Percentiles rank a stretch among this genome's conserved stretches.
Evolutionary conservation across 2,888 invertebrate genomes (phyloP).

Genomic region (Euproctis similis): DNA sequence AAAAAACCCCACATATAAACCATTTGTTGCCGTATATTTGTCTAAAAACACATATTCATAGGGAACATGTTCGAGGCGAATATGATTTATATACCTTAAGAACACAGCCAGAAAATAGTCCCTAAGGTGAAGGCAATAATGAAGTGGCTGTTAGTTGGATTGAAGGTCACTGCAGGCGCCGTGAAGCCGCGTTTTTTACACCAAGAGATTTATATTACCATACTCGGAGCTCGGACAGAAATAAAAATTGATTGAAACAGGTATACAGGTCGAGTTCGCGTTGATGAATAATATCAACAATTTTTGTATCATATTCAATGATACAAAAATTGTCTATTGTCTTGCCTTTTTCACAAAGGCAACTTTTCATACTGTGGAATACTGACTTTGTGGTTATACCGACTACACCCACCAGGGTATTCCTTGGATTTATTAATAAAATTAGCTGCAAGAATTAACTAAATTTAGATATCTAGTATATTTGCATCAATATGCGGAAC

Average conservation of each 20-base stretch:
- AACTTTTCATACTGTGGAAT: too few relatives aligned
- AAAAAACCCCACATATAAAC: constrained; percentile 44
- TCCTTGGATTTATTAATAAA: too few relatives aligned
- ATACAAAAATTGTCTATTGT: too few relatives aligned
- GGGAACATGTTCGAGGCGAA: constrained; percentile 46
- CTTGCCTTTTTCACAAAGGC: too few relatives aligned
- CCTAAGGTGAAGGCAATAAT: constrained; percentile 11
- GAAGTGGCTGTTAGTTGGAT: constrained; percentile 25
- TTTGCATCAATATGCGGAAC: too few relatives aligned
- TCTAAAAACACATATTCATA: constrained; percentile 64
- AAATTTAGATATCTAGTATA: too few relatives aligned
- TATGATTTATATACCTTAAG: constrained; percentile 56
- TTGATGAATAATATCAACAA: too few relatives aligned
- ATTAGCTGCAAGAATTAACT: too few relatives aligned
- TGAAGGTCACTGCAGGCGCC: constrained; percentile 54
- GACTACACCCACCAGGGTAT: too few relatives aligned
- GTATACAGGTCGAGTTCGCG: too few relatives aligned
- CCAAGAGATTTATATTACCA: constrained; percentile 58
- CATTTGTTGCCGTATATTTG: constrained; percentile 54
- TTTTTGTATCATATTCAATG: background rate
- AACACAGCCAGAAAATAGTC: constrained; percentile 16
- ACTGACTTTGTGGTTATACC: too few relatives aligned
- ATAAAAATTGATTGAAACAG: constrained; percentile 39
- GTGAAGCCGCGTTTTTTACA: constrained; percentile 54
- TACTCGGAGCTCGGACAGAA: constrained; percentile 54